phyloP scores from a whole-genome alignment of 2,797 vertebrate species.

The Diceros bicornis region DNA sequence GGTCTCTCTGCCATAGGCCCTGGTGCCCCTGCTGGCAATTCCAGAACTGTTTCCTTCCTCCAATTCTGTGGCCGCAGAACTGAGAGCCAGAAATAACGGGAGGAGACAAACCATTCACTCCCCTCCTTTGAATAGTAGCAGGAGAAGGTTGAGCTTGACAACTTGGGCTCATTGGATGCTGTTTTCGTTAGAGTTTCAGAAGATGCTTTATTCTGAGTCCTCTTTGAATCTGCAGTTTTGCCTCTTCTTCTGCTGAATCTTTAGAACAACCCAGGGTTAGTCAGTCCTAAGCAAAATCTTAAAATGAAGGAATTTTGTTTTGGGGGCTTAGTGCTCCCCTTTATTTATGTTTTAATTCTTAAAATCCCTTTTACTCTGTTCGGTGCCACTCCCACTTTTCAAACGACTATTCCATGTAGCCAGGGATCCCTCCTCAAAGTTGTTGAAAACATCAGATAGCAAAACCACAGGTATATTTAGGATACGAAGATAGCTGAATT shows the following conservation, averaged over 20 bases:
- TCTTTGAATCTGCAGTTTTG: background rate
- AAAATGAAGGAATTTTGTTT: background rate
- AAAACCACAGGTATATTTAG: slow-evolving; percentile 4
- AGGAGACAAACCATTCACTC: background rate
- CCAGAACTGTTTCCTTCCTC: background rate
- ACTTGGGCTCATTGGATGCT: background rate
- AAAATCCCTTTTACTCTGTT: background rate
- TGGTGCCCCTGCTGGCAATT: background rate
- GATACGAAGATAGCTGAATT: background rate
- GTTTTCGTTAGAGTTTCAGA: background rate
- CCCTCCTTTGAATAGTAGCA: background rate
- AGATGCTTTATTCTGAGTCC: background rate
- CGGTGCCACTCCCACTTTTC: background rate
- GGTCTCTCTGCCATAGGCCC: background rate
- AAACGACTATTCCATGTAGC: background rate
- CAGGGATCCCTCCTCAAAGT: background rate
- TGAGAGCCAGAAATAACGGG: background rate
- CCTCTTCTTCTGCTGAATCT: background rate
- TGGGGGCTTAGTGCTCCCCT: background rate
- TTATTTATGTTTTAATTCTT: background rate
- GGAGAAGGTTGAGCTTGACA: background rate
- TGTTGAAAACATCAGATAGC: background rate
- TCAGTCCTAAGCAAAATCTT: background rate
- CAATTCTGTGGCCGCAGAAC: background rate
- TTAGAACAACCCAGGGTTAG: background rate